A percentile compares a stretch with the other conserved stretches of the same genome.
Conservation (phyloP, 2,888 invertebrate species). For the Luffia ferchaultella region DNA sequence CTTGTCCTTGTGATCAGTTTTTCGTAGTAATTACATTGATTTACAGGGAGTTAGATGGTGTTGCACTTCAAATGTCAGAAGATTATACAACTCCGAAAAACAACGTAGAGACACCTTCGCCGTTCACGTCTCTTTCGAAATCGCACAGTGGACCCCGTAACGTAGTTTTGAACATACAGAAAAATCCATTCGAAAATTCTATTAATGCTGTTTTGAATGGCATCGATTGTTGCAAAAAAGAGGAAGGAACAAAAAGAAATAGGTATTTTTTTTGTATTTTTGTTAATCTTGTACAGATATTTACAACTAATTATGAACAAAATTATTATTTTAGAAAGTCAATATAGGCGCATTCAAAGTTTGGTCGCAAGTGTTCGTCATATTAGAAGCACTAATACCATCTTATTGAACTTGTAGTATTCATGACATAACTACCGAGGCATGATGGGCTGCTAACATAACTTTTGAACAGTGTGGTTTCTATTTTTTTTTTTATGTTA, state of each 20-base stretch:
- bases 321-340: not conserved
- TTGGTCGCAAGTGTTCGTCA: too few relatives aligned
- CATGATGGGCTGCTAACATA: too few relatives aligned
- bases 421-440: not conserved
- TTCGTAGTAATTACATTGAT: too few relatives aligned
- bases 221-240: constrained; percentile 24
- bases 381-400: too few relatives aligned
- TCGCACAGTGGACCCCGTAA: constrained; percentile 23
- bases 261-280: constrained; percentile 24
- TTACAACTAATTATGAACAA: not conserved
- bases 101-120: not conserved
- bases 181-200: constrained; percentile 17
- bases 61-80: constrained; percentile 34
- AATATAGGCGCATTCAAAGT: too few relatives aligned
- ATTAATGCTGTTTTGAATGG: constrained; percentile 23
- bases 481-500: too few relatives aligned
- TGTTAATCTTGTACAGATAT: too few relatives aligned
- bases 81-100: constrained; percentile 29
- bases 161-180: constrained; percentile 33
- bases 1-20: too few relatives aligned
- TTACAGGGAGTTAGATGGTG: constrained; percentile 37
- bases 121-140: constrained; percentile 19
- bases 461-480: too few relatives aligned
- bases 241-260: constrained; percentile 22
- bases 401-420: not conserved